Evolutionary conservation across 1,140 invertebrate species (phyloP), one percentile per base, ranked within the genome.

Genomic region (Gonatopus flavifemur): DNA sequence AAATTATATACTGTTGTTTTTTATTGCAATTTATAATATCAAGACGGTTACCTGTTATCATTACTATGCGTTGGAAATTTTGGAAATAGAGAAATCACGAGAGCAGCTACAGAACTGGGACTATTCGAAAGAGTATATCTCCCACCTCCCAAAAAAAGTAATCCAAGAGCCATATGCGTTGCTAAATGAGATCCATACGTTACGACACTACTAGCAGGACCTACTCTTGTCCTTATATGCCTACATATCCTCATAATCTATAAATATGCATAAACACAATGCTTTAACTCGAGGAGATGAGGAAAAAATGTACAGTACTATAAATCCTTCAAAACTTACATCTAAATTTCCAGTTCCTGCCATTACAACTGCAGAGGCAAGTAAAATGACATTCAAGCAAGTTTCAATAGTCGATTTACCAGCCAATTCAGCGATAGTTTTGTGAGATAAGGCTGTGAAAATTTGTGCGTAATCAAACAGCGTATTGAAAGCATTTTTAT

Each of bases 51-150:
- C 86, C 92, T 86, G 74, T 98, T 98, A 70, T 98, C 96, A 69
- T 94, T 94, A 64, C 90, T 94, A 72, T 97, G 93, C 3, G 89
- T 94, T 33, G 96, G 96, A 76, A 95, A 98, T 74, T 96, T 96
- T 3, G 96, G 96, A 78, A 95, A 98, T 71, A 98, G 89, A 2
- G 96, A 90, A 69, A 91, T 91, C 28, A 98, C 78, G 28, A 98
- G 74, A 0, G 93, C 91, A 3, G 93, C 94, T 7, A 98, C 83
- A 9, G 93, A 86, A 56, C 86, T 83, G 3, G 91, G 88, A 10
- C 87, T 86, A 39, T 92, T 94, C 3, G 87, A 88, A 12, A 98
- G 80, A 6, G 93, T 94, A 52, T 88, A 93, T 22, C 91, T 80
- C 1, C 95, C 94, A 30, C 93, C 94, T n/a, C 94, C 94, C 4